A percentile compares a stretch with the other conserved stretches of the same genome.
Conservation (phyloP, 2,797 vertebrate species). For the Premnoplex brunnescens region DNA sequence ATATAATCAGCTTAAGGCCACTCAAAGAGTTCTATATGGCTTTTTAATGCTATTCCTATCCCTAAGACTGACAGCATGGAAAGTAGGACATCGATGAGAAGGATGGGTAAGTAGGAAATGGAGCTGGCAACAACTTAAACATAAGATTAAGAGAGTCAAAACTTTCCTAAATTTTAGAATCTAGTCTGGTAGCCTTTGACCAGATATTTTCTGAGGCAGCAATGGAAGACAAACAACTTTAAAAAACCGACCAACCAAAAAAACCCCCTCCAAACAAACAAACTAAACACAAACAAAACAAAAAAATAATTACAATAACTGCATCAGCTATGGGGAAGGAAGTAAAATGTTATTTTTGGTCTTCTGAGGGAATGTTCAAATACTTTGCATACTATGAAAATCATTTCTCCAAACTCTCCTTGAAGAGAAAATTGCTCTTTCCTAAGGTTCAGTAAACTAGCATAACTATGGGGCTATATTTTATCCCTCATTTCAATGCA, state of each 20-base stretch:
- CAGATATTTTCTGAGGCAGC: neutral
- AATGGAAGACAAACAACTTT: neutral
- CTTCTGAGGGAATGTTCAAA: neutral
- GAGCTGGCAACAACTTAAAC: neutral
- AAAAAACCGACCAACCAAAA: neutral
- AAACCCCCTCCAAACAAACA: neutral
- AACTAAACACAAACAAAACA: neutral
- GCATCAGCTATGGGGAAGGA: neutral
- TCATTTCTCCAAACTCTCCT: neutral
- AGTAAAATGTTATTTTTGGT: neutral
- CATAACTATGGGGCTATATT: neutral
- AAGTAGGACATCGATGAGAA: neutral
- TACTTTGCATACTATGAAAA: neutral
- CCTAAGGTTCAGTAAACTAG: neutral
- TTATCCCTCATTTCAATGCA: neutral
- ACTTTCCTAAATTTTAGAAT: neutral
- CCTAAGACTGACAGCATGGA: neutral
- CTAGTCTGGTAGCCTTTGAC: neutral
- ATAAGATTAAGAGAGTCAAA: neutral
- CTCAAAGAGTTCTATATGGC: neutral
- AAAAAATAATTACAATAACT: neutral
- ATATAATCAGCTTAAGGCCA: neutral
- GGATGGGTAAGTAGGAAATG: neutral
- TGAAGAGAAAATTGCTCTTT: neutral
- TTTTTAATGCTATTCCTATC: slow-evolving; percentile 5